Evolutionary conservation across 2,797 vertebrate genomes (phyloP).

Genomic region (Darevskia nairensis): DNA sequence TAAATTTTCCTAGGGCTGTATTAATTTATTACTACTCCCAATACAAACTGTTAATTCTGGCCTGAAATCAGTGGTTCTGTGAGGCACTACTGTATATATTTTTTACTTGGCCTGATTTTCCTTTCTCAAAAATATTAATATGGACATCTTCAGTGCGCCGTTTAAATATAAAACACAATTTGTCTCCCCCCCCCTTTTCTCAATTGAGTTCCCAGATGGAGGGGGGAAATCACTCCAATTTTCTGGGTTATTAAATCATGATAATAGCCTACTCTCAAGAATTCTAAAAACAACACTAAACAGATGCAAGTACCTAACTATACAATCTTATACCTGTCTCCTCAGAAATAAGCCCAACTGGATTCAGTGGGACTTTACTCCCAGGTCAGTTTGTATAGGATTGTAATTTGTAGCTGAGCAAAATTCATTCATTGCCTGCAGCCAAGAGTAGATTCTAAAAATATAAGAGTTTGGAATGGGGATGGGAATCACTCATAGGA

Average conservation of each 20-base stretch:
- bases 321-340: background rate
- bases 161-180: background rate
- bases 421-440: background rate
- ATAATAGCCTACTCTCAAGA: background rate
- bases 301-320: background rate
- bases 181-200: background rate
- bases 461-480: background rate
- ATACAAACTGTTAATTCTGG: conserved; percentile 76
- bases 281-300: background rate
- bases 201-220: background rate
- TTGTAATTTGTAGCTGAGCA: background rate
- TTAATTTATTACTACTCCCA: conserved; percentile 79
- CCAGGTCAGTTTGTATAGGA: background rate
- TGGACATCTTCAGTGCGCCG: background rate
- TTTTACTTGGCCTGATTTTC: conserved; percentile 15
- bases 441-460: background rate
- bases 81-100: conserved; percentile 1
- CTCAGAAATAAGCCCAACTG: background rate
- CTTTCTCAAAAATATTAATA: background rate
- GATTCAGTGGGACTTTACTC: background rate
- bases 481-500: background rate
- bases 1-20: conserved; percentile 76
- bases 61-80: conserved; percentile 67
- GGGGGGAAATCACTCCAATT: background rate
- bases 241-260: background rate